A percentile compares a stretch with the other conserved stretches of the same genome.
Conservation (phyloP, 2,797 vertebrate genomes). For the Hyperoplus lanceolatus region DNA sequence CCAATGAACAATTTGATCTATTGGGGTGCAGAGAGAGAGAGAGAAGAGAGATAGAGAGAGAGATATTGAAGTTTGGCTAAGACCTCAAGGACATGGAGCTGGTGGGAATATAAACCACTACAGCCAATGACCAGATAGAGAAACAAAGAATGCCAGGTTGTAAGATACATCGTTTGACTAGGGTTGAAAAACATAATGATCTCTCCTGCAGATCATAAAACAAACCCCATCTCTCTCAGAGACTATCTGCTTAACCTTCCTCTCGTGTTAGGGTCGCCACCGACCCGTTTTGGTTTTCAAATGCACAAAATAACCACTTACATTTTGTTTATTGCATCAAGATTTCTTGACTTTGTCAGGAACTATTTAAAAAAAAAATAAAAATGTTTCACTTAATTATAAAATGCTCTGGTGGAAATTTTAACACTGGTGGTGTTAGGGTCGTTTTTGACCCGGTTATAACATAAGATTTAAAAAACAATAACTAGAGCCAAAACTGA, state of each 20-base stretch:
- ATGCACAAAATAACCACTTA: too few relatives aligned
- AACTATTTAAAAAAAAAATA: too few relatives aligned
- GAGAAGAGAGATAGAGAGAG: conserved; percentile 22
- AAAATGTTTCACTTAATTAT: too few relatives aligned
- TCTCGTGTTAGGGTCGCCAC: too few relatives aligned
- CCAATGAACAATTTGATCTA: conserved; percentile 51
- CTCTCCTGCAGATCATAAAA: conserved; percentile 2
- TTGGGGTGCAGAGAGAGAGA: conserved; percentile 30
- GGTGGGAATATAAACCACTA: conserved; percentile 26
- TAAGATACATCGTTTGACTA: conserved; percentile 17
- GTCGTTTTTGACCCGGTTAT: too few relatives aligned
- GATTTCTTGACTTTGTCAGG: too few relatives aligned
- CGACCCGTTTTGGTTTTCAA: too few relatives aligned
- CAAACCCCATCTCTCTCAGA: neutral
- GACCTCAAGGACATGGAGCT: conserved; percentile 43
- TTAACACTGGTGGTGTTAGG: too few relatives aligned
- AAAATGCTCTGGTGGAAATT: too few relatives aligned
- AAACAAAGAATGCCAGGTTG: conserved; percentile 47
- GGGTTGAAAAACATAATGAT: conserved; percentile 25
- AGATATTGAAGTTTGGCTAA: conserved; percentile 50
- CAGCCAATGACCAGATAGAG: conserved; percentile 49
- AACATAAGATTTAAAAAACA: too few relatives aligned
- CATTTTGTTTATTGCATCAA: too few relatives aligned
- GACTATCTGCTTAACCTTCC: conserved; percentile 1
- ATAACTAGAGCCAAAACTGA: too few relatives aligned